These are phyloP conservation scores for Oryzaephilus surinamensis DNA, from an alignment of 1,140 invertebrate genomes.

Conservation along the genomic window DNA sequence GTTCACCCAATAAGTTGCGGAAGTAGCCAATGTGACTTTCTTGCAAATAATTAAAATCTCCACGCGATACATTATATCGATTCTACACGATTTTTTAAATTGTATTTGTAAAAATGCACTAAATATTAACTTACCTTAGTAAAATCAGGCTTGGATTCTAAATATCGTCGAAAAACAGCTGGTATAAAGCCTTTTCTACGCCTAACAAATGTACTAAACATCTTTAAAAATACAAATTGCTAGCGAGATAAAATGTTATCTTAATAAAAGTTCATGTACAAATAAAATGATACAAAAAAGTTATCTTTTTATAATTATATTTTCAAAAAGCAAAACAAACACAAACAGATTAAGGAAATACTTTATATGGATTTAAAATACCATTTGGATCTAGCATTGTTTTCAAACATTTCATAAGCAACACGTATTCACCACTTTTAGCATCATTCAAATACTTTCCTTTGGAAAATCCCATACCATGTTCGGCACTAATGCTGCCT, in stretches of 20 bases:
- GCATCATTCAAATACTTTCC: conserved; percentile 71
- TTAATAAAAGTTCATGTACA: no score
- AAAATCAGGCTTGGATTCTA: conserved; percentile 19
- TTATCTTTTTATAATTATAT: no score
- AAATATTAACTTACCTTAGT: conserved; percentile 21
- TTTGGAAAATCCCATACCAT: conserved; percentile 89
- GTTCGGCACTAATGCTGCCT: conserved; percentile 92
- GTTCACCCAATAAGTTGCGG: conserved; percentile 53
- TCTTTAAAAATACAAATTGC: no score
- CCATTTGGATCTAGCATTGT: conserved; percentile 78
- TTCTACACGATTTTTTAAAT: conserved; percentile 30
- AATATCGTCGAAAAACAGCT: no score
- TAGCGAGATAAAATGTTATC: no score
- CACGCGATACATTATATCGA: conserved; percentile 37
- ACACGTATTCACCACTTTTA: conserved; percentile 51
- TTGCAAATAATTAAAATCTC: conserved; percentile 37
- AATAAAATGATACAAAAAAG: no score
- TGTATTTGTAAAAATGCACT: neutral
- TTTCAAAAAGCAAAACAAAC: no score
- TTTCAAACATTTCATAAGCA: conserved; percentile 77
- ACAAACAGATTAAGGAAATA: conserved; percentile 29
- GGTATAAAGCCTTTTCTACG: no score
- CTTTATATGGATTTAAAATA: conserved; percentile 95
- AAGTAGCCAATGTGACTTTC: conserved; percentile 64
- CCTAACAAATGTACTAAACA: no score